phyloP scores from a whole-genome alignment of 2,113 vertebrate species.

The Misgurnus mizolepis region DNA sequence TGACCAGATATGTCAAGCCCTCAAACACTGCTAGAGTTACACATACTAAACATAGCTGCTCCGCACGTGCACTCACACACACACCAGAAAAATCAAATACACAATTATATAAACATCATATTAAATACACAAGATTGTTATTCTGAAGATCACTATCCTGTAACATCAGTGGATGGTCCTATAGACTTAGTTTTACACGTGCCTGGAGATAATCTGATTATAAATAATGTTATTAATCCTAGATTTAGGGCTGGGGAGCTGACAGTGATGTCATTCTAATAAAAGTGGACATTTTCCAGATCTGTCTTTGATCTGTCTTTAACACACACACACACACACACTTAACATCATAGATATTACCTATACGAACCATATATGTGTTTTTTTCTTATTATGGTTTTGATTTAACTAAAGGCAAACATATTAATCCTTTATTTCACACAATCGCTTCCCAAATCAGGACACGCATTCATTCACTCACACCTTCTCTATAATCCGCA shows the following conservation, averaged over 20 bases:
- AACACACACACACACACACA: conserved; percentile 11
- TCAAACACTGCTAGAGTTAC: conserved; percentile 8
- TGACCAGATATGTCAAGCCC: conserved; percentile 7
- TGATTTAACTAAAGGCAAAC: neutral
- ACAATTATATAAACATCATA: neutral
- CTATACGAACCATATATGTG: neutral
- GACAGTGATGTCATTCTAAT: conserved; percentile 32
- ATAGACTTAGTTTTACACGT: neutral
- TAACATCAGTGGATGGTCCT: neutral
- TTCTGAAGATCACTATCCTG: neutral
- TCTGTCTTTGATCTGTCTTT: conserved; percentile 13
- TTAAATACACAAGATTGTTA: neutral
- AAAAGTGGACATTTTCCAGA: conserved; percentile 31
- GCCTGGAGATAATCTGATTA: neutral
- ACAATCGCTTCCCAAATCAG: neutral
- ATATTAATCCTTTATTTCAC: conserved; percentile 8
- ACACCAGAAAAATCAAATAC: conserved; percentile 3
- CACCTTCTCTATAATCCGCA: conserved; percentile 31
- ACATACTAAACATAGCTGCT: conserved; percentile 15
- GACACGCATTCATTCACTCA: conserved; percentile 21
- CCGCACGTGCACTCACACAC: neutral
- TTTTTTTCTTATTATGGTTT: neutral
- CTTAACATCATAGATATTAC: neutral
- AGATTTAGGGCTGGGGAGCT: neutral
- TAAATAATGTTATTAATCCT: conserved; percentile 16